Conservation (phyloP, 2,797 vertebrate genomes). For the Urophycis tenuis region DNA sequence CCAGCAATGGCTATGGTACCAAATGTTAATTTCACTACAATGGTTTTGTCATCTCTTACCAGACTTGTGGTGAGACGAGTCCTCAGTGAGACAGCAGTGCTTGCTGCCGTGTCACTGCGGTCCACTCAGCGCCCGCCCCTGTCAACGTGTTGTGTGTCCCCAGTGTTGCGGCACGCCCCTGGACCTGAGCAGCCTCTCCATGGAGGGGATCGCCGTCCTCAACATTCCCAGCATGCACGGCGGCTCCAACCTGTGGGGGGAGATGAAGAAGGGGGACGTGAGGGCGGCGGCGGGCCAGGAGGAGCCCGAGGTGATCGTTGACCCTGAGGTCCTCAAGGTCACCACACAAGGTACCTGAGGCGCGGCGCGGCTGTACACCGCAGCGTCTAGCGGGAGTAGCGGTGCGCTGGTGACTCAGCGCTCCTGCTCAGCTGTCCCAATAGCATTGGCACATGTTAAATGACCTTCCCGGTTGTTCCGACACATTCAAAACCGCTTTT, state of each 20-base stretch:
- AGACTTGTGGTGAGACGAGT: not conserved
- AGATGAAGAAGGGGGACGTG: slow-evolving; percentile 75
- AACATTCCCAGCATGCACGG: slow-evolving; percentile 97
- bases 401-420: not conserved
- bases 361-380: not conserved
- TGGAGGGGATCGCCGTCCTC: slow-evolving; percentile 85
- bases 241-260: slow-evolving; percentile 93
- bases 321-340: slow-evolving; percentile 82
- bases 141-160: not conserved
- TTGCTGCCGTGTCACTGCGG: not conserved
- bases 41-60: not conserved
- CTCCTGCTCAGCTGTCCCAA: not conserved
- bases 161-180: slow-evolving; percentile 81
- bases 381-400: not conserved
- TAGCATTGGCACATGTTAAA: too few relatives aligned
- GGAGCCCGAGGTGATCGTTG: slow-evolving; percentile 76
- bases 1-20: not conserved
- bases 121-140: not conserved
- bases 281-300: slow-evolving; percentile 53
- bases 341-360: slow-evolving; percentile 78
- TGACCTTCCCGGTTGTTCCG: too few relatives aligned
- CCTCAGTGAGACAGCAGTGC: not conserved
- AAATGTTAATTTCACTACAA: not conserved
- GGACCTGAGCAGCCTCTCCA: slow-evolving; percentile 76
- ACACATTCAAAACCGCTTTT: not conserved